These are phyloP conservation scores for Acrobasis repandana DNA, from an alignment of 2,888 invertebrate species.

Conservation along the genomic window DNA sequence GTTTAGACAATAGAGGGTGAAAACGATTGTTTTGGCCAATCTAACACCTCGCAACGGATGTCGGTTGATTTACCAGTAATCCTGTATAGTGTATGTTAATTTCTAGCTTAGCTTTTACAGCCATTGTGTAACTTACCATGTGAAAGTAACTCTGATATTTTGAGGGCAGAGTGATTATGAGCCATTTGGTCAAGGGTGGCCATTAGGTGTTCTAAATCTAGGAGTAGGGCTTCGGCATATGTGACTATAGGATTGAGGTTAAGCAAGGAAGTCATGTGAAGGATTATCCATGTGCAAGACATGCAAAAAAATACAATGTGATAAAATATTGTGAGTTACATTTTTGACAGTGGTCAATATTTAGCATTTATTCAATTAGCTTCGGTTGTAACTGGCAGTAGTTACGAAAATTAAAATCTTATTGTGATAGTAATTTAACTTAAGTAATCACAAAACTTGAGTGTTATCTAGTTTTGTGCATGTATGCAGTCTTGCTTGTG, in stretches of 20 bases:
- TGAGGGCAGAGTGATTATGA: conserved; percentile 78
- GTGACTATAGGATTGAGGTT: conserved; percentile 71
- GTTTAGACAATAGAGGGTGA: too few species aligned
- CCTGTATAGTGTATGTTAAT: neutral
- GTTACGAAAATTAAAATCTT: too few species aligned
- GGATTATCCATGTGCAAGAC: conserved; percentile 80
- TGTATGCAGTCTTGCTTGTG: too few species aligned
- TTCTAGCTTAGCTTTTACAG: neutral
- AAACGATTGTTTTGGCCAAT: too few species aligned
- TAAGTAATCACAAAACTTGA: too few species aligned
- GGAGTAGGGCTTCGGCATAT: conserved; percentile 80
- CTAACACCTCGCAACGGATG: too few species aligned
- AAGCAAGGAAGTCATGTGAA: conserved; percentile 65
- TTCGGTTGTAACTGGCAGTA: too few species aligned
- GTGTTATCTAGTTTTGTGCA: too few species aligned
- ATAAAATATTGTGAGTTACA: conserved; percentile 20
- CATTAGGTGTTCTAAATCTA: conserved; percentile 82
- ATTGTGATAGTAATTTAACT: too few species aligned
- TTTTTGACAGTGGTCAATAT: neutral
- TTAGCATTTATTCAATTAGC: too few species aligned
- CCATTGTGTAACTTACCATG: conserved; percentile 68
- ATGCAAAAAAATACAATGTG: conserved; percentile 73
- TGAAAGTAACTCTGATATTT: conserved; percentile 78
- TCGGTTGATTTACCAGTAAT: too few species aligned
- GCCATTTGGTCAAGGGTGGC: conserved; percentile 82